Conservation (phyloP, 2,797 vertebrate genomes). For the Tarsius wallacei region DNA sequence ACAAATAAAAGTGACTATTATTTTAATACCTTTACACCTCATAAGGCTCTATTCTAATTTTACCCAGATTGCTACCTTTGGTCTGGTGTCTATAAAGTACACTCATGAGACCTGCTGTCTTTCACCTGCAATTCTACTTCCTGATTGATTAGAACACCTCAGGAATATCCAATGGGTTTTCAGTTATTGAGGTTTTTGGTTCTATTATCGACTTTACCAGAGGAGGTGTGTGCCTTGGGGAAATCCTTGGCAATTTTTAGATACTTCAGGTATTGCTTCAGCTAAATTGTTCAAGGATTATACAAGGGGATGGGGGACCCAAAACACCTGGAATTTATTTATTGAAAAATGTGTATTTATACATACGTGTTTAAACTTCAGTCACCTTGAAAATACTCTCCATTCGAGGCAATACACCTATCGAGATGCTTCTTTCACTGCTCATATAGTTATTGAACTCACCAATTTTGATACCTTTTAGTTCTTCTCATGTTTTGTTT, state of each 20-base stretch:
- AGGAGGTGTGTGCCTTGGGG: not conserved
- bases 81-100: not conserved
- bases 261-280: not conserved
- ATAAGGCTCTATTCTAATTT: not conserved
- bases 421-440: no score
- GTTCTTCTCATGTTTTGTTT: no score
- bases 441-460: no score
- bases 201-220: not conserved
- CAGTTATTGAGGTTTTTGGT: not conserved
- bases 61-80: not conserved
- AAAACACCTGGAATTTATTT: no score
- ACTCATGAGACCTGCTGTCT: not conserved
- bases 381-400: no score
- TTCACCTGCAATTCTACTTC: not conserved
- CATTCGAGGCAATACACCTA: no score
- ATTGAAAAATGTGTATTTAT: no score
- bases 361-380: no score
- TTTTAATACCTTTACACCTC: not conserved
- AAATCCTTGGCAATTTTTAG: not conserved
- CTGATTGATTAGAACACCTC: not conserved
- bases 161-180: not conserved
- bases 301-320: no score
- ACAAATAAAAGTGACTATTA: not conserved
- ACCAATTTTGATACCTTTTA: no score
- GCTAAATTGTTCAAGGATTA: not conserved